phyloP scores from a whole-genome alignment of 1,140 invertebrate genomes.

The Polyergus mexicanus region DNA sequence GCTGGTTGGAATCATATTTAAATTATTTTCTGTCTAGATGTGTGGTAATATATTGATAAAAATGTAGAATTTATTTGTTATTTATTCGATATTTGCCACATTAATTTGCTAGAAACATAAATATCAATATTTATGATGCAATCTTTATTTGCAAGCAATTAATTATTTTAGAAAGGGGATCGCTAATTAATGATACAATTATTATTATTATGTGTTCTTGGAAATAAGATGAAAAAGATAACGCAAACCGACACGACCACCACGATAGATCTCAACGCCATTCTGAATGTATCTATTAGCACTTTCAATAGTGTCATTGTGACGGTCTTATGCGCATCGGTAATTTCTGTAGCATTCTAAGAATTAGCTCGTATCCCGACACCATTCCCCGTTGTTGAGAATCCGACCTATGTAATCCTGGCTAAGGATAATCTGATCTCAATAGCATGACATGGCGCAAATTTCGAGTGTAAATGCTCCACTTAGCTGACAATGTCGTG shows the following conservation, averaged over 20 bases:
- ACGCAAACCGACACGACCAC: constrained; percentile 10
- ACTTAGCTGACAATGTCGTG: constrained; percentile 71
- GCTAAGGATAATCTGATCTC: constrained; percentile 82
- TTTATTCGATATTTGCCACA: background rate
- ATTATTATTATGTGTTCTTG: background rate
- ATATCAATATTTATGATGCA: constrained; percentile 2
- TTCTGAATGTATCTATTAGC: constrained; percentile 41
- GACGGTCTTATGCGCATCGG: constrained; percentile 9
- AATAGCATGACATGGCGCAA: constrained; percentile 76
- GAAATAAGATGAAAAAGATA: background rate
- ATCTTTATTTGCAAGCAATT: constrained; percentile 26
- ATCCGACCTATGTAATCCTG: constrained; percentile 75
- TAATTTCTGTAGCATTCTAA: constrained; percentile 26
- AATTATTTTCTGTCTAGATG: background rate
- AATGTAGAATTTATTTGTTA: constrained; percentile 42
- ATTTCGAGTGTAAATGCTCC: constrained; percentile 77
- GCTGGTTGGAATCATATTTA: background rate
- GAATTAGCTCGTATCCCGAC: constrained; percentile 76
- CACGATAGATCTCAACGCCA: background rate
- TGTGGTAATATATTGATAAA: constrained; percentile 12
- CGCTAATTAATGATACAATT: background rate
- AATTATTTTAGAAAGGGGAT: constrained; percentile 5
- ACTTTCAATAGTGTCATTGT: constrained; percentile 58
- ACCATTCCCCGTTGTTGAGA: constrained; percentile 64
- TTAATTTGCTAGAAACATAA: constrained; percentile 14